These are phyloP conservation scores for Novumbra hubbsi DNA, from an alignment of 2,797 vertebrate species.

Conservation along the genomic window DNA sequence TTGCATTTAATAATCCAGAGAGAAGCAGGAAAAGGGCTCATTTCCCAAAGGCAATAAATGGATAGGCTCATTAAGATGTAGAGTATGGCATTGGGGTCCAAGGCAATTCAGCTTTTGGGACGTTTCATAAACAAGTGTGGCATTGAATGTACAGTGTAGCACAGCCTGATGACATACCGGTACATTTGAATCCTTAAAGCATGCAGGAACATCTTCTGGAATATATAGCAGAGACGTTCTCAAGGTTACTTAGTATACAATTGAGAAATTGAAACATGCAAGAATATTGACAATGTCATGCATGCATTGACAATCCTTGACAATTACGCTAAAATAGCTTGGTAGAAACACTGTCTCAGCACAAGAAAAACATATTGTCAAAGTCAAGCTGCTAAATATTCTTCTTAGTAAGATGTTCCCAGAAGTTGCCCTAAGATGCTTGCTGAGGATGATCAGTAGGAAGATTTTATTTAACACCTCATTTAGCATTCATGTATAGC, in stretches of 20 bases:
- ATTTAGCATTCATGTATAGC: conserved; percentile 68
- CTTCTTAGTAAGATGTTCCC: conserved; percentile 39
- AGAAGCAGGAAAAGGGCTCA: background rate
- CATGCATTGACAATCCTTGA: conserved; percentile 10
- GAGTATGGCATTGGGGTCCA: background rate
- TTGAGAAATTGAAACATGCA: too few relatives aligned
- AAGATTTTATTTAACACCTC: conserved; percentile 71
- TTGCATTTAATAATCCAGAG: background rate
- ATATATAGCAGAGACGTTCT: background rate
- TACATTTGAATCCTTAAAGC: background rate
- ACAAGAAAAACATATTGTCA: conserved; percentile 39
- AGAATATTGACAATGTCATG: background rate
- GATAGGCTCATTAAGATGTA: background rate
- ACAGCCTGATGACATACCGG: background rate
- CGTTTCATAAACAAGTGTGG: background rate
- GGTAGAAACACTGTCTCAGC: conserved; percentile 16
- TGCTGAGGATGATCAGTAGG: conserved; percentile 53
- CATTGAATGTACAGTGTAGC: background rate
- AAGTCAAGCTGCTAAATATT: background rate
- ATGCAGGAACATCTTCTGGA: background rate
- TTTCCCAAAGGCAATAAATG: background rate
- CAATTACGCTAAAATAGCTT: conserved; percentile 1
- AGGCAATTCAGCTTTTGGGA: background rate
- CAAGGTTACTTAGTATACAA: too few relatives aligned
- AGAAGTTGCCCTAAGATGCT: conserved; percentile 30